Evolutionary conservation across 2,113 vertebrate genomes (phyloP), one percentile per base, ranked within the genome.

Genomic region (Rhadina sibilatrix): DNA sequence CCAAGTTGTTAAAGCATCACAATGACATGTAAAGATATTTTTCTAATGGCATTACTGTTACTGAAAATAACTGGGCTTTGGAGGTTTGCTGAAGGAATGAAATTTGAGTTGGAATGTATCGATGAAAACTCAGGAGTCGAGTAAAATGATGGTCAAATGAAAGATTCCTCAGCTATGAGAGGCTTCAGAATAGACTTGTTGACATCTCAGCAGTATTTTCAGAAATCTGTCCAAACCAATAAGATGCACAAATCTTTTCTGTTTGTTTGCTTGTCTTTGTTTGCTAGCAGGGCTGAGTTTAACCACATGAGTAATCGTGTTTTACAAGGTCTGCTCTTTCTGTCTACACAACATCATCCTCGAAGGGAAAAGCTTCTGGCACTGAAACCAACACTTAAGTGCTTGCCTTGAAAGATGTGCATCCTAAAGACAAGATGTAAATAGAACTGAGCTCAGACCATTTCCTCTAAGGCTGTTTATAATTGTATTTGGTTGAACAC

Each of bases 321-420:
- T 98, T 97, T 96, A 94, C 89, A 94, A 24, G 90, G 42, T 74
- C 95, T 95, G 91, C 53, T 87, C 74, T 94, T 85, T 92, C 74
- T 94, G 78, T 31, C 92, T 97, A 78, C 84, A 97, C 92, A 96
- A 88, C 68, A 60, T 82, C 69, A 40, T 72, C 96, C 94, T 96
- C 64, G 38, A 72, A 75, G 66, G 87, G 90, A 95, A 88, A 91
- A 91, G 85, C 85, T 96, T 94, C 75, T 97, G 96, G 89, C 84
- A 79, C 75, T 85, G 84, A 72, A 94, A 95, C 83, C 69, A 60
- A 8, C 81, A 56, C 65, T 97, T 54, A 75, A 92, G 60, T 77
- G 53, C 50, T 8, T 44, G 69, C 80, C 64, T 78, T 91, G 79
- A 76, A 64, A 90, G 53, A 79, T 37, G 83, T 16, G 53, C 90